phyloP scores from a whole-genome alignment of 2,888 invertebrate genomes.

The Micropterix aruncella region DNA sequence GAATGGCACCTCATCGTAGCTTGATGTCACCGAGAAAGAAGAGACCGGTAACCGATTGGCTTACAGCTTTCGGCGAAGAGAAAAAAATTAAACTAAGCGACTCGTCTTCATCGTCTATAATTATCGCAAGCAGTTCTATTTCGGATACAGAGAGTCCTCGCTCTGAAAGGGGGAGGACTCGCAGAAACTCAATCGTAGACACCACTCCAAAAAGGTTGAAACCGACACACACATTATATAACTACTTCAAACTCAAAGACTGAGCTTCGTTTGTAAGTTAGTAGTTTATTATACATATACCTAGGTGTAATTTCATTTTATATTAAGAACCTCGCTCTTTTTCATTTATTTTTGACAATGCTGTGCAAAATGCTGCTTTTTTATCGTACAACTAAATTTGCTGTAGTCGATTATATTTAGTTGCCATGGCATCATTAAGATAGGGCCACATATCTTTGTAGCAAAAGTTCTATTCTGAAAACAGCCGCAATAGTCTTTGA shows the following conservation, averaged over 20 bases:
- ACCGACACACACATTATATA: neutral
- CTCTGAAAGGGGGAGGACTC: neutral
- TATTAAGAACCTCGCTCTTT: too few relatives aligned
- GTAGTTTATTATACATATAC: too few relatives aligned
- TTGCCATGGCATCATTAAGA: too few relatives aligned
- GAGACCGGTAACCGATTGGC: constrained; percentile 52
- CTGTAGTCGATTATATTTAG: too few relatives aligned
- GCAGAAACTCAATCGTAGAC: neutral
- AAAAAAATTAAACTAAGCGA: constrained; percentile 17
- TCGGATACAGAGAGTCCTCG: neutral
- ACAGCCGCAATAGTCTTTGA: too few relatives aligned
- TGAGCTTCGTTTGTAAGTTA: too few relatives aligned
- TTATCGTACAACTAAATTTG: too few relatives aligned
- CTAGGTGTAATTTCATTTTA: too few relatives aligned
- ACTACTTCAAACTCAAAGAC: neutral
- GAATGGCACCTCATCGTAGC: constrained; percentile 61
- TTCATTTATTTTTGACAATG: too few relatives aligned
- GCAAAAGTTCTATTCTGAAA: too few relatives aligned
- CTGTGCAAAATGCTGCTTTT: too few relatives aligned
- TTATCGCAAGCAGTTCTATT: neutral
- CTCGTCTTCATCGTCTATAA: neutral
- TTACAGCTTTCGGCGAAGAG: constrained; percentile 48
- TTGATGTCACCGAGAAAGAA: constrained; percentile 55
- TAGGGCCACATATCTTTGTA: too few relatives aligned
- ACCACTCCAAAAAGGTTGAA: neutral